These are phyloP conservation scores for Labrus mixtus DNA, from an alignment of 2,113 vertebrate genomes.

Conservation along the genomic window DNA sequence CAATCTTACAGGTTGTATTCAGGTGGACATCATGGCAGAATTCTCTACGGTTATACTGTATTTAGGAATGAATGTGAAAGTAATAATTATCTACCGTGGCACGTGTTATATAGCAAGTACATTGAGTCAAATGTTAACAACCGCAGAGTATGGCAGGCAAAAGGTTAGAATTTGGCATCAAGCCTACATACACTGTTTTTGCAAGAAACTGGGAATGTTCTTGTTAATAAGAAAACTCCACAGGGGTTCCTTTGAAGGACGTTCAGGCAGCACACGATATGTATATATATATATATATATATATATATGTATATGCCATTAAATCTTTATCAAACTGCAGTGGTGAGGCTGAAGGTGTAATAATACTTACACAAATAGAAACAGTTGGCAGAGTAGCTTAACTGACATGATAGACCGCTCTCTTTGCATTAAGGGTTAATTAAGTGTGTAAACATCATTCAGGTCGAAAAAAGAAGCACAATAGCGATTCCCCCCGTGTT, in stretches of 20 bases:
- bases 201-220: not conserved
- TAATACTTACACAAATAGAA: not conserved
- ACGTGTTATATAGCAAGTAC: no score
- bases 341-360: no score
- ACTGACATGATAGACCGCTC: not conserved
- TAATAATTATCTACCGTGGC: no score
- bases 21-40: not conserved
- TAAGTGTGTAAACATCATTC: slow-evolving; percentile 1
- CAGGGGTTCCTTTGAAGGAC: not conserved
- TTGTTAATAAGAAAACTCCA: slow-evolving; percentile 1
- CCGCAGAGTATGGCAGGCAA: no score
- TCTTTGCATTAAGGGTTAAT: not conserved
- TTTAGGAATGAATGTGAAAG: not conserved
- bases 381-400: not conserved
- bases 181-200: no score
- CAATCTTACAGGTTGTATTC: not conserved
- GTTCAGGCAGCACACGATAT: not conserved
- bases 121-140: no score
- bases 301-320: no score
- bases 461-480: not conserved
- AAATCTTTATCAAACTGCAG: slow-evolving; percentile 10
- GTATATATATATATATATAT: no score
- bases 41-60: not conserved
- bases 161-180: no score
- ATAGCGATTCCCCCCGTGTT: not conserved